Conservation (phyloP, 2,113 vertebrate species). For the Morphnarchus princeps region DNA sequence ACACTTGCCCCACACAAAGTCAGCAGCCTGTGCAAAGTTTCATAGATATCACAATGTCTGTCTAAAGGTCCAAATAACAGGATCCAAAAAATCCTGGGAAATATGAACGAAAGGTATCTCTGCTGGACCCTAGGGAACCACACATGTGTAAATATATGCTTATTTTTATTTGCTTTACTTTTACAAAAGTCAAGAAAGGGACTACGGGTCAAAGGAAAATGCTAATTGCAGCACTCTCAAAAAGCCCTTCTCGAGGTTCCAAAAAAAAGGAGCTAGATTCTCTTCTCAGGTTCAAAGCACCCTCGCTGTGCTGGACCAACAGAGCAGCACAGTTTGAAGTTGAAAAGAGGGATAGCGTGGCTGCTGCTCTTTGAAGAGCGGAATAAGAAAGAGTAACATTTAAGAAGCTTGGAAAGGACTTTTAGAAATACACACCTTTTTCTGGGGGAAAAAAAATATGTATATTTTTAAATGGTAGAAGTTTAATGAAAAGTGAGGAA, state of each 20-base stretch:
- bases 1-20: conserved; percentile 9
- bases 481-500: conserved; percentile 21
- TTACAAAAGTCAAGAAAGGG: conserved; percentile 36
- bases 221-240: conserved; percentile 64
- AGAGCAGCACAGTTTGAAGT: conserved; percentile 72
- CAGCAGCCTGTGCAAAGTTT: conserved; percentile 42
- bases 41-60: conserved; percentile 5
- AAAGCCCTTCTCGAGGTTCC: conserved; percentile 55
- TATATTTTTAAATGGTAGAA: background rate
- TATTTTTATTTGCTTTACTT: background rate
- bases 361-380: conserved; percentile 70
- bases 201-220: conserved; percentile 41
- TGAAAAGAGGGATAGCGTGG: conserved; percentile 59
- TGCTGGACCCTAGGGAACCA: conserved; percentile 34
- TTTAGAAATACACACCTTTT: conserved; percentile 26
- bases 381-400: conserved; percentile 67
- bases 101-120: background rate
- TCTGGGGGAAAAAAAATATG: background rate
- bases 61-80: conserved; percentile 44
- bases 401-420: conserved; percentile 60
- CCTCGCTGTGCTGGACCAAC: conserved; percentile 56
- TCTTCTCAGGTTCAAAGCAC: conserved; percentile 71
- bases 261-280: conserved; percentile 64
- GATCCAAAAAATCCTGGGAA: background rate
- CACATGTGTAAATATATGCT: background rate